Evolutionary conservation across 2,797 vertebrate genomes (phyloP).

Genomic region (Dromococcyx pavoninus): DNA sequence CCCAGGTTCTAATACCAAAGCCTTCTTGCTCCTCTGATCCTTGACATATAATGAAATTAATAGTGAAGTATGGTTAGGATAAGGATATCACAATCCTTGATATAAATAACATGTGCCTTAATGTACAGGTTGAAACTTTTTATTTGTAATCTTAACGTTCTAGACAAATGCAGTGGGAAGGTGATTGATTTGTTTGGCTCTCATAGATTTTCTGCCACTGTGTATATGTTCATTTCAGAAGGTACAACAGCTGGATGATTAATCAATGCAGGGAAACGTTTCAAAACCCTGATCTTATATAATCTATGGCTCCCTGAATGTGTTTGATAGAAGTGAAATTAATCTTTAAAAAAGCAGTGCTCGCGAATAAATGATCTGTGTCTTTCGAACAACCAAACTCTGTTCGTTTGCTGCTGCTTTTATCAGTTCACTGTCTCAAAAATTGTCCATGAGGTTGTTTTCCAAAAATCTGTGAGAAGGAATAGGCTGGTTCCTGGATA

Average conservation of each 20-base stretch:
- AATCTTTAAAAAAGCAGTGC: neutral
- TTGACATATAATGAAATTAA: neutral
- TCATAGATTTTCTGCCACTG: slow-evolving; percentile 47
- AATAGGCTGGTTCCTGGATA: neutral
- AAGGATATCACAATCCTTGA: neutral
- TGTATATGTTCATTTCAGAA: neutral
- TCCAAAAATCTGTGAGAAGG: neutral
- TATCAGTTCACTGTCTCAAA: neutral
- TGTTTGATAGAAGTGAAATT: neutral
- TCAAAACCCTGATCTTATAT: neutral
- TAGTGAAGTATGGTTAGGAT: neutral
- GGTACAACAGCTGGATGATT: neutral
- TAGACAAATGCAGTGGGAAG: neutral
- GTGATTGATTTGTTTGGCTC: slow-evolving; percentile 6
- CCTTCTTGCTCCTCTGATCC: neutral
- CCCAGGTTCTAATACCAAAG: neutral
- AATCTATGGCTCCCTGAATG: neutral
- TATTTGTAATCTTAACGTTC: neutral
- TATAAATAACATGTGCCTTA: neutral
- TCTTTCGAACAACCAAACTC: neutral
- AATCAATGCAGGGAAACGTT: neutral
- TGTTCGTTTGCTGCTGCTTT: neutral
- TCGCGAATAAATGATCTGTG: neutral
- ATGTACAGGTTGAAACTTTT: neutral
- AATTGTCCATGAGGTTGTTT: neutral